Evolutionary conservation across 2,113 vertebrate species (phyloP).

Genomic region (Vicugna pacos): DNA sequence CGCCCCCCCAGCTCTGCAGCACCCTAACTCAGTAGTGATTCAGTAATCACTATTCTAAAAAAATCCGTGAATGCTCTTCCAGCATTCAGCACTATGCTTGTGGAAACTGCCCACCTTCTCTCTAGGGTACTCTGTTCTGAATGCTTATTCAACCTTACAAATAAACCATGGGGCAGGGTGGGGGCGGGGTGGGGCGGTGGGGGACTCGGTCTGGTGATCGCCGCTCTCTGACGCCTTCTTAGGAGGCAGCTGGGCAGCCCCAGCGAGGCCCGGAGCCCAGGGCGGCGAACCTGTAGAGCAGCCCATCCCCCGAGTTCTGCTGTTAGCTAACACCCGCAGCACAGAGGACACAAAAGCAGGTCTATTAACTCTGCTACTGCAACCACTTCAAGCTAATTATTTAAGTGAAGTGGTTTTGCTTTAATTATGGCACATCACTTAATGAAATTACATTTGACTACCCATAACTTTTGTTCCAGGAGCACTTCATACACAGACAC

Average conservation of each 20-base stretch:
- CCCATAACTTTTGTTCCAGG: constrained; percentile 60
- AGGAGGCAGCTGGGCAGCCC: neutral
- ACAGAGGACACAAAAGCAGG: neutral
- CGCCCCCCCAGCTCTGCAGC: neutral
- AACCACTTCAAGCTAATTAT: constrained; percentile 49
- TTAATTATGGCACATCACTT: constrained; percentile 66
- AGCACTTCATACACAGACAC: constrained; percentile 39
- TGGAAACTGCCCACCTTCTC: neutral
- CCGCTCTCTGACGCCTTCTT: neutral
- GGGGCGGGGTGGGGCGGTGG: too few species aligned
- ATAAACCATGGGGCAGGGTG: neutral
- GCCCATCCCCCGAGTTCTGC: neutral
- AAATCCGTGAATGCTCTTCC: neutral
- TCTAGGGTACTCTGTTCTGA: neutral
- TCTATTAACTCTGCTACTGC: constrained; percentile 15
- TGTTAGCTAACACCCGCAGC: neutral
- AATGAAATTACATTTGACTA: constrained; percentile 62
- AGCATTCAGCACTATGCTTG: neutral
- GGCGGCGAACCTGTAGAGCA: neutral
- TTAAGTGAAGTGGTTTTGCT: constrained; percentile 66
- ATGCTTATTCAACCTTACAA: neutral
- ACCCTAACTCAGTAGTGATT: neutral
- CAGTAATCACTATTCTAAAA: neutral
- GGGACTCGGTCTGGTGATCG: neutral
- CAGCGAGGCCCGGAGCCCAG: neutral